A percentile compares a stretch with the other conserved stretches of the same genome.
These are phyloP conservation scores for Notiomystis cincta DNA, from an alignment of 2,113 vertebrate genomes.

Conservation along the genomic window DNA sequence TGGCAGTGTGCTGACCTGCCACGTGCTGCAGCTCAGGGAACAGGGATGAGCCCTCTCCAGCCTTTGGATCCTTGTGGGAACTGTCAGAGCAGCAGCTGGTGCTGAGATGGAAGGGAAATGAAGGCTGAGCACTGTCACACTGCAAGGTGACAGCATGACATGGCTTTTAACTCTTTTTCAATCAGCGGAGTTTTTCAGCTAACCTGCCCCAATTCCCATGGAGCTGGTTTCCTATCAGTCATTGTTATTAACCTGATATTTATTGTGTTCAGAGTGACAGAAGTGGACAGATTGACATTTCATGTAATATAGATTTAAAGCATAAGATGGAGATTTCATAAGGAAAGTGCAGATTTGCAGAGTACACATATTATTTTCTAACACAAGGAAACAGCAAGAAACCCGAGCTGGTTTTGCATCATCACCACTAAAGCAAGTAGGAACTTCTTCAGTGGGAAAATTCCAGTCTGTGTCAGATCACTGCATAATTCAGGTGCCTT, in stretches of 20 bases:
- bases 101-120: not conserved
- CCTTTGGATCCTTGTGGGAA: not conserved
- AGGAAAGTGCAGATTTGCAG: not conserved
- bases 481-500: not conserved
- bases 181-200: not conserved
- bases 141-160: not conserved
- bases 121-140: not conserved
- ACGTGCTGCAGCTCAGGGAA: not conserved
- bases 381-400: not conserved
- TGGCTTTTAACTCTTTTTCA: not conserved
- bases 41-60: constrained; percentile 22
- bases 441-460: not conserved
- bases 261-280: not conserved
- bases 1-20: not conserved
- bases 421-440: not conserved
- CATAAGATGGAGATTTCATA: not conserved
- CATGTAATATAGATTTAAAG: not conserved
- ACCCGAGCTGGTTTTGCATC: not conserved
- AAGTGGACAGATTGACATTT: not conserved
- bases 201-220: not conserved
- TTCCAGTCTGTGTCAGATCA: not conserved
- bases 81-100: not conserved
- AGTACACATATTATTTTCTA: not conserved
- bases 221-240: not conserved
- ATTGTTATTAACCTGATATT: not conserved